These are phyloP conservation scores for Prionace glauca DNA, from an alignment of 2,797 vertebrate genomes.

Conservation along the genomic window DNA sequence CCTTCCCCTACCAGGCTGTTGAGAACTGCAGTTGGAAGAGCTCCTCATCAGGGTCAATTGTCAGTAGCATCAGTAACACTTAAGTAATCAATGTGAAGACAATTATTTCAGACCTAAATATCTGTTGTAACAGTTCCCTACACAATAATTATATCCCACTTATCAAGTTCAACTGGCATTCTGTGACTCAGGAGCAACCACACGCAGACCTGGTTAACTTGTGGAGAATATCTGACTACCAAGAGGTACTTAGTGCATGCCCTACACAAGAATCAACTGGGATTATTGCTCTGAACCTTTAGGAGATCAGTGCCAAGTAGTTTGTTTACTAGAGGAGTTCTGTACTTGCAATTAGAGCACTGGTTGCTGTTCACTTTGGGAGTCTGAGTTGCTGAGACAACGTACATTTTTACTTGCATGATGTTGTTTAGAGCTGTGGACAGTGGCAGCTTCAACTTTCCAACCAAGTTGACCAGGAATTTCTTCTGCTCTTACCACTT, in stretches of 20 bases:
- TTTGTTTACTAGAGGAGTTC: neutral
- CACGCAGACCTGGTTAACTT: neutral
- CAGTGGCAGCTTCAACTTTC: neutral
- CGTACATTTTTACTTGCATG: no score
- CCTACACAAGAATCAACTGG: neutral
- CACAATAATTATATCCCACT: neutral
- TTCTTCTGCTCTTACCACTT: neutral
- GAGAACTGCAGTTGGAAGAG: neutral
- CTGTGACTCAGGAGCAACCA: neutral
- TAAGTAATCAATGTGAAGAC: neutral
- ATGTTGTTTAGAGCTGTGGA: no score
- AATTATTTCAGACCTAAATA: neutral
- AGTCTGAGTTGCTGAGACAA: neutral
- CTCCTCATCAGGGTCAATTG: neutral
- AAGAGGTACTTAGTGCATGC: neutral
- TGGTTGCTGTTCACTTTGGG: neutral
- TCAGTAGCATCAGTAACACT: neutral
- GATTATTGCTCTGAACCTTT: neutral
- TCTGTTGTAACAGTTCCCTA: neutral
- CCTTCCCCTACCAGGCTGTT: neutral
- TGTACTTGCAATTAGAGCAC: neutral
- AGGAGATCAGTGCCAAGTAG: neutral
- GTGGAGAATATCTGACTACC: neutral
- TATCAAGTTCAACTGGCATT: neutral
- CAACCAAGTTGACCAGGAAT: neutral